Base-by-base conservation (phyloP, 2,113 vertebrate genomes). In the Bubo scandiacus region DNA sequence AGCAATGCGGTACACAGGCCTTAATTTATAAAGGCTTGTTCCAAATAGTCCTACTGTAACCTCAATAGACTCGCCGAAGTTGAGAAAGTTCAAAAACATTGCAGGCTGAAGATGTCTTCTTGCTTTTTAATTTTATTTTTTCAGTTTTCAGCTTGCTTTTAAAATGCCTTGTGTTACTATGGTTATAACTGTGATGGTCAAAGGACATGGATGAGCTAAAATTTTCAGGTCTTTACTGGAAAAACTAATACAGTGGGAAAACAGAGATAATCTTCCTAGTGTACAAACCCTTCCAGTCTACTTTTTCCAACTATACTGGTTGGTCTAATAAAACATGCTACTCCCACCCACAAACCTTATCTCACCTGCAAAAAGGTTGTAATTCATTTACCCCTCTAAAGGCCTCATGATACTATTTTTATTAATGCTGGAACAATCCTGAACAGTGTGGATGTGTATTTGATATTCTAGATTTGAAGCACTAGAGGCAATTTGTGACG, bases 381-480 rank as follows among this genome's bases (percentile, higher is more conserved):
- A 90, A 70, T 82, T 94, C 21, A 82, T 91, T 92, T 96, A 75
- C 58, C 78, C 61, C 45, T 94, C 67, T 77, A 88, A 79, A 81
- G 58, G 52, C 52, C 68, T 88, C 67, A 55, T 91, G 81, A 66
- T 47, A 67, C 15, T 49, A 32, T 62, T 91, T 79, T n/a, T 89
- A 78, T 86, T 40, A 91, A 86, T 58, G 61, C 65, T 92, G 57
- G 65, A 92, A 72, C 73, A 95, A 80, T 77, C 62, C 52, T 32
- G 67, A 90, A 71, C 20, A 78, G 61, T 77, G 32, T 75, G 26
- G 19, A n/a, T 45, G 22, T 68, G 30, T 58, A 79, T 91, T 71
- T 91, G 65, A 91, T 89, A 82, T 61, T 29, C 59, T 84, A 62
- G 70, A 68, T 91, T 80, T 80, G 70, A 94, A 94, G 29, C 40